Evolutionary conservation across 2,888 invertebrate species (phyloP).

Genomic region (Conus canariensis): DNA sequence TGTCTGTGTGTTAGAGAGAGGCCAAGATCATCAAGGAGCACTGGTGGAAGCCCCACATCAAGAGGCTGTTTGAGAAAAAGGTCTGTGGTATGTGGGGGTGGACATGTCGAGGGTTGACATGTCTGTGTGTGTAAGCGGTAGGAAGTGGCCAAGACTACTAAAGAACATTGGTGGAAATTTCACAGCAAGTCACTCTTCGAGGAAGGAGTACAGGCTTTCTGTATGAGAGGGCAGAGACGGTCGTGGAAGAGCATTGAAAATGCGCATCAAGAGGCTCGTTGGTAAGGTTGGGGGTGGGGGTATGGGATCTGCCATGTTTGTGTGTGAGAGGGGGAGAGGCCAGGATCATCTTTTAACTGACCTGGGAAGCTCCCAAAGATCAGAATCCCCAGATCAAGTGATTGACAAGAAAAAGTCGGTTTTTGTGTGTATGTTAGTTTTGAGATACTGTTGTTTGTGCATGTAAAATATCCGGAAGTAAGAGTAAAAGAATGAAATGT

Average conservation of each 20-base stretch:
- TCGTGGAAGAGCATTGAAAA: slow-evolving; percentile 87
- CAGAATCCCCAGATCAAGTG: no score
- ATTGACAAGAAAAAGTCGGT: no score
- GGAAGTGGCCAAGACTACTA: slow-evolving; percentile 94
- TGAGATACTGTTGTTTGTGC: no score
- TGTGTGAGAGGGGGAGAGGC: not conserved
- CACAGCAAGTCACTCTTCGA: slow-evolving; percentile 78
- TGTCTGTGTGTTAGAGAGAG: slow-evolving; percentile 83
- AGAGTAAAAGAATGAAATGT: no score
- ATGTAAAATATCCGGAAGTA: no score
- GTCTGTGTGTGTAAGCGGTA: slow-evolving; percentile 69
- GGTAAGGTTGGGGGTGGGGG: slow-evolving; percentile 85
- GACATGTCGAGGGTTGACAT: not conserved
- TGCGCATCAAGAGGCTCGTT: slow-evolving; percentile 88
- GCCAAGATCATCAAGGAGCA: slow-evolving; percentile 94
- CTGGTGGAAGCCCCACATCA: slow-evolving; percentile 89
- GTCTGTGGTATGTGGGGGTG: slow-evolving; percentile 72
- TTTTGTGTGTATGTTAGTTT: not conserved
- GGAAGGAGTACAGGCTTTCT: no score
- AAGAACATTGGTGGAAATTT: slow-evolving; percentile 91
- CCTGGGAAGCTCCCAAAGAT: no score
- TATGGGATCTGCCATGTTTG: slow-evolving; percentile 81
- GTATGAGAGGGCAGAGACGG: no score
- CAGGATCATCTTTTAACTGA: no score
- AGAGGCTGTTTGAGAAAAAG: slow-evolving; percentile 86